phyloP scores from a whole-genome alignment of 2,888 invertebrate species.

The Leptothorax acervorum region DNA sequence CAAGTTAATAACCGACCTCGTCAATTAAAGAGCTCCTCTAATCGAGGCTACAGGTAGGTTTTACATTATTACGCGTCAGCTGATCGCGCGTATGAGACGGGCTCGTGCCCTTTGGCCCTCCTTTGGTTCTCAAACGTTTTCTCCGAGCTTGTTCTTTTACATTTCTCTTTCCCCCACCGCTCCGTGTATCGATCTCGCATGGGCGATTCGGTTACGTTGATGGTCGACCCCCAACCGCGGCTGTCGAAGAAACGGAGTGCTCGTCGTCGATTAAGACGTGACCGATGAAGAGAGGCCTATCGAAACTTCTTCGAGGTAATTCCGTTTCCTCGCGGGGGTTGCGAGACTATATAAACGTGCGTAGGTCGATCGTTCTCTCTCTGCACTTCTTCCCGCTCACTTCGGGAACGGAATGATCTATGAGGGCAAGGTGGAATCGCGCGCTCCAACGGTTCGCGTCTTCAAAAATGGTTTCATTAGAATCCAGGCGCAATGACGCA shows the following conservation, averaged over 20 bases:
- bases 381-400: constrained; percentile 14
- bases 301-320: constrained; percentile 71
- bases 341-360: constrained; percentile 65
- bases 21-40: constrained; percentile 66
- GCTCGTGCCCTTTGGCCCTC: constrained; percentile 63
- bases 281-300: constrained; percentile 73
- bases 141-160: constrained; percentile 58
- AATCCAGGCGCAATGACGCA: constrained; percentile 58
- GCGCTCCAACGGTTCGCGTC: constrained; percentile 47
- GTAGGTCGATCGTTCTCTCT: constrained; percentile 59
- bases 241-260: constrained; percentile 67
- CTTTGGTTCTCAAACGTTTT: constrained; percentile 54
- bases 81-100: constrained; percentile 43
- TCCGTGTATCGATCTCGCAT: constrained; percentile 54
- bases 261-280: constrained; percentile 75
- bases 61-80: constrained; percentile 51
- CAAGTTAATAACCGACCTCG: constrained; percentile 63
- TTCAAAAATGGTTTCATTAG: constrained; percentile 68
- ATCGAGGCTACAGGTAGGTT: constrained; percentile 66
- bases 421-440: constrained; percentile 34
- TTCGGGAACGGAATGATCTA: constrained; percentile 58
- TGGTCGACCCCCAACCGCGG: constrained; percentile 73
- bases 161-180: constrained; percentile 55
- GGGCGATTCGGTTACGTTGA: constrained; percentile 72
- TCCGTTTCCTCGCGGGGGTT: constrained; percentile 78